Conservation (phyloP, 2,113 vertebrate genomes). For the Pelodiscus sinensis region DNA sequence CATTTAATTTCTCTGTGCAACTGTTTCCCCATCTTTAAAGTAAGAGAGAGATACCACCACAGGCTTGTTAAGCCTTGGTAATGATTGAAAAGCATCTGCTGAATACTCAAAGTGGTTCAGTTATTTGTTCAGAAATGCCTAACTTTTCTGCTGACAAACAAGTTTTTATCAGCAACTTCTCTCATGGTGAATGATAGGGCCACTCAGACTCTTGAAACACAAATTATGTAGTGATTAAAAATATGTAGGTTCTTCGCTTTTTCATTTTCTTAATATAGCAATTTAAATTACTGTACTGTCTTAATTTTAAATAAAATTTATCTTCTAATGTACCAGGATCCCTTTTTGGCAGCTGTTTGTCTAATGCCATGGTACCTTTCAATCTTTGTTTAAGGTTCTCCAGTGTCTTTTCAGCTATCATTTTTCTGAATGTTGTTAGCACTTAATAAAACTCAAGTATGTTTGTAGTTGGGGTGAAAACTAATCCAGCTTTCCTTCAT, state of each 20-base stretch:
- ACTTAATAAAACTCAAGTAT: conserved; percentile 15
- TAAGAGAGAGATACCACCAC: not conserved
- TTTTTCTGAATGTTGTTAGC: not conserved
- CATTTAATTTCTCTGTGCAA: conserved; percentile 28
- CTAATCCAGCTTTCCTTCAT: not conserved
- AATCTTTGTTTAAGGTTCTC: not conserved
- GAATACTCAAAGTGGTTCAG: not conserved
- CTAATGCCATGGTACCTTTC: not conserved
- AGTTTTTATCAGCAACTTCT: not conserved
- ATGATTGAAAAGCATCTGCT: not conserved
- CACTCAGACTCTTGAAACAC: not conserved
- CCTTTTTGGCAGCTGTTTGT: not conserved
- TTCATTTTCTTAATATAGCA: not conserved
- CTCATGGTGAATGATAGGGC: not conserved
- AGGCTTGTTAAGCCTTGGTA: not conserved
- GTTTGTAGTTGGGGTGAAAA: not conserved
- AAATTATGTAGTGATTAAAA: not conserved
- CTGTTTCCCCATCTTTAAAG: not conserved
- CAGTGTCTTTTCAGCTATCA: not conserved
- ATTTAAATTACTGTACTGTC: not conserved
- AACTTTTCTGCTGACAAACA: not conserved
- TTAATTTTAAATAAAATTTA: not conserved
- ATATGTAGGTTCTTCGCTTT: not conserved
- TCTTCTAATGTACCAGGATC: not conserved
- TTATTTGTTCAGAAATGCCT: not conserved